Conservation (phyloP, 1,140 invertebrate species). For the Drosophila repleta region DNA sequence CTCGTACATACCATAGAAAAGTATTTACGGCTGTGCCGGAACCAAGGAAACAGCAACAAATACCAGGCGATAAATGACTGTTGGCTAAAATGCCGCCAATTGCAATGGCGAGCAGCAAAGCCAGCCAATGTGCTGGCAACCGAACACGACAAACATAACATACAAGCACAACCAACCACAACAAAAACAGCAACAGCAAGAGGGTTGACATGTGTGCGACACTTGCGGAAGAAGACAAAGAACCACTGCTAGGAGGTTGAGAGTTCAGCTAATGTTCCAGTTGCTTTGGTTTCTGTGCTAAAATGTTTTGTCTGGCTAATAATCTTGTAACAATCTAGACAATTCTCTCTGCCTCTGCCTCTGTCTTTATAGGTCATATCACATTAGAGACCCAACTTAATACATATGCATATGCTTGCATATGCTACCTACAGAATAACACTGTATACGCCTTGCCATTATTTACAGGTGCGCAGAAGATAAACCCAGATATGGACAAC, state of each 20-base stretch:
- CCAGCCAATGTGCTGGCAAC: conserved; percentile 55
- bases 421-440: not conserved
- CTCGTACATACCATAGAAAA: conserved; percentile 35
- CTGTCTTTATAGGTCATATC: conserved; percentile 23
- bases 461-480: conserved; percentile 28
- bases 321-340: conserved; percentile 74
- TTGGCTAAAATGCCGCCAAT: conserved; percentile 67
- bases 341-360: conserved; percentile 8
- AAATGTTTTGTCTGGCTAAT: conserved; percentile 76
- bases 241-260: conserved; percentile 20
- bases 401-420: not conserved
- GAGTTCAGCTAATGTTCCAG: conserved; percentile 74
- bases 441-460: conserved; percentile 19
- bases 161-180: conserved; percentile 28
- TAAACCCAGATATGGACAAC: conserved; percentile 27
- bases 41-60: conserved; percentile 78
- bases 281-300: conserved; percentile 82
- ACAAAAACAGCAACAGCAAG: conserved; percentile 7
- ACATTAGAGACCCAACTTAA: conserved; percentile 52
- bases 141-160: conserved; percentile 15
- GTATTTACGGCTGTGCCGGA: conserved; percentile 44
- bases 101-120: conserved; percentile 48
- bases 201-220: conserved; percentile 72
- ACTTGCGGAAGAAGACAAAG: conserved; percentile 63
- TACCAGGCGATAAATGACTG: conserved; percentile 38